Conservation (phyloP, 2,888 invertebrate genomes). For the Melipona beecheii region DNA sequence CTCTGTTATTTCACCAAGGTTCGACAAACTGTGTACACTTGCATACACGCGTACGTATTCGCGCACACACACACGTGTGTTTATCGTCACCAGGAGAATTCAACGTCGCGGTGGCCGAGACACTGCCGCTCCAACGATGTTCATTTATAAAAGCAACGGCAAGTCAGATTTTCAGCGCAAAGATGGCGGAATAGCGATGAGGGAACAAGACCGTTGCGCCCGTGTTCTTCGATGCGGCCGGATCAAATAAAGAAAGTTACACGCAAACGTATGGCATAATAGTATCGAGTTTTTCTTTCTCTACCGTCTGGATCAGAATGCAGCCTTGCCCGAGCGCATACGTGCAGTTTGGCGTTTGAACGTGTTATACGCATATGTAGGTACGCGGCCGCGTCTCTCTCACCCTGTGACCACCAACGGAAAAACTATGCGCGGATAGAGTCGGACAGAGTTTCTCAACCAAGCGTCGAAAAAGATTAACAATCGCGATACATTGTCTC, state of each 20-base stretch:
- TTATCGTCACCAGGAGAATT: not conserved
- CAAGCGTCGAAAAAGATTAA: too few species aligned
- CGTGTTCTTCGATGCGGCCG: constrained; percentile 41
- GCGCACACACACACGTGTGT: too few species aligned
- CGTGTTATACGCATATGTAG: constrained; percentile 2
- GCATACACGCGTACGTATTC: too few species aligned
- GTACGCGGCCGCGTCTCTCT: not conserved
- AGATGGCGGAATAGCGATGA: constrained; percentile 44
- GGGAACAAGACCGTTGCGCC: constrained; percentile 24
- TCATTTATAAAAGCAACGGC: constrained; percentile 3
- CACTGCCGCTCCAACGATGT: not conserved
- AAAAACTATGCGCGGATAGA: constrained; percentile 49
- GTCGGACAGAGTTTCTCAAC: constrained; percentile 65
- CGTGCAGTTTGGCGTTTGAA: constrained; percentile 38
- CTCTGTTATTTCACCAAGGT: not conserved
- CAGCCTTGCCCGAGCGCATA: constrained; percentile 41
- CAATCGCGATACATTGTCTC: too few species aligned
- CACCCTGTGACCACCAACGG: constrained; percentile 47
- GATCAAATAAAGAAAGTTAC: constrained; percentile 65
- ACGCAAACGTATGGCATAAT: constrained; percentile 64
- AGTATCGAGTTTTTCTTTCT: constrained; percentile 68
- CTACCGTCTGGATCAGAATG: constrained; percentile 64
- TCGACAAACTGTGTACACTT: not conserved
- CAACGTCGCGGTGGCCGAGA: not conserved
- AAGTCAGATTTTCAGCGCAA: constrained; percentile 31